Conservation (phyloP, 2,113 vertebrate species). For the Corvus cornix region DNA sequence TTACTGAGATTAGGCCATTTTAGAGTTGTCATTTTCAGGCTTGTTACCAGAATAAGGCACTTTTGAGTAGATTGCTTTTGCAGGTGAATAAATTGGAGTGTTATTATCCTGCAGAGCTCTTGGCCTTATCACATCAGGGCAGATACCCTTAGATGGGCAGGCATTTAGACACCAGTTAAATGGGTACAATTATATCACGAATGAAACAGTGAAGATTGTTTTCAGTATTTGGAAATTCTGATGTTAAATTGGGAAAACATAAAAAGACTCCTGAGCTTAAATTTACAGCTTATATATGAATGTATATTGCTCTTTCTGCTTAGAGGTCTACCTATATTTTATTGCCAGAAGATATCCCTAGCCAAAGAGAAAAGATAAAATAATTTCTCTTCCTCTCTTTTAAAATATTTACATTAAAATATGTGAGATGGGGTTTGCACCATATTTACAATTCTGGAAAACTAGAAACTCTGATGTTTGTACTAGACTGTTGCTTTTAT, state of each 20-base stretch:
- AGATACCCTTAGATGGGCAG: background rate
- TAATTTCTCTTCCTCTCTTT: background rate
- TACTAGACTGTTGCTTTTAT: background rate
- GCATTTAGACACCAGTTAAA: background rate
- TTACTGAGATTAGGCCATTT: background rate
- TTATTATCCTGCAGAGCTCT: background rate
- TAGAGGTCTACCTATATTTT: background rate
- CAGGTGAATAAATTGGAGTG: slow-evolving; percentile 17
- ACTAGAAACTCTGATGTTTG: background rate
- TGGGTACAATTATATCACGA: background rate
- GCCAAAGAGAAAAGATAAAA: background rate
- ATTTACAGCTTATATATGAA: background rate
- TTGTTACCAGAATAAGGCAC: background rate
- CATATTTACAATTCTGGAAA: background rate
- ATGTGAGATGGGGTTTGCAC: background rate
- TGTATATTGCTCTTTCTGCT: background rate
- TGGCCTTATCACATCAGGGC: background rate
- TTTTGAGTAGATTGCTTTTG: background rate
- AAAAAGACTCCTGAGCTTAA: background rate
- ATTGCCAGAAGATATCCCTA: background rate
- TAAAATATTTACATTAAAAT: background rate
- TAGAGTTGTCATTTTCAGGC: background rate
- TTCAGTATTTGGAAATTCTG: background rate
- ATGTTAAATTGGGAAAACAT: background rate
- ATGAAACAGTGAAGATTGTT: background rate